These are phyloP conservation scores for Anser brachyrhynchus DNA, from an alignment of 2,113 vertebrate species.

Conservation along the genomic window DNA sequence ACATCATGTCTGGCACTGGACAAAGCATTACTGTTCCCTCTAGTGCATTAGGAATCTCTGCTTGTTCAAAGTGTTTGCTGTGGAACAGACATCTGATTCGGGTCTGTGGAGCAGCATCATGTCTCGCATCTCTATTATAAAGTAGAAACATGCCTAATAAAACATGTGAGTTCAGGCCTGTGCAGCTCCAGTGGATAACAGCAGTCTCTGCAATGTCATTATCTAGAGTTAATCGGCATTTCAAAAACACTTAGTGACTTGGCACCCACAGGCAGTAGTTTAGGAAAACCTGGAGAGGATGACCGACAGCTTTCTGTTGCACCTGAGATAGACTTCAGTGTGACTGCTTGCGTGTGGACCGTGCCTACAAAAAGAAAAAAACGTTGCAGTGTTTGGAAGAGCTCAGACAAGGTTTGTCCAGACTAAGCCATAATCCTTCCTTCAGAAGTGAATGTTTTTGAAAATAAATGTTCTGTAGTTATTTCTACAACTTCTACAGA, in stretches of 20 bases:
- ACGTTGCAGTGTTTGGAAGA: background rate
- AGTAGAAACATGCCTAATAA: background rate
- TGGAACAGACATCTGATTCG: background rate
- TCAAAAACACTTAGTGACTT: slow-evolving; percentile 17
- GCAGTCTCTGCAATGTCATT: slow-evolving; percentile 23
- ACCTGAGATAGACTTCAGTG: background rate
- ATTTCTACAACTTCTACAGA: background rate
- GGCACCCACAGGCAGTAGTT: background rate
- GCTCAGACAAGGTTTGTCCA: background rate
- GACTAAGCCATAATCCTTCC: background rate
- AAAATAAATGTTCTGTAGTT: background rate
- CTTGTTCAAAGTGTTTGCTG: background rate
- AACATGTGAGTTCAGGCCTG: background rate
- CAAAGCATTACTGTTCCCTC: background rate
- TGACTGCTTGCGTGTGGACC: background rate
- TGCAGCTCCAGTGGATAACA: background rate
- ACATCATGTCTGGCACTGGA: background rate
- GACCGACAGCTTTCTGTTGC: background rate
- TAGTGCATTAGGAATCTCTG: background rate
- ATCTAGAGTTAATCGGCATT: slow-evolving; percentile 4
- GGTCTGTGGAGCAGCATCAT: background rate
- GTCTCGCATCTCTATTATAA: background rate
- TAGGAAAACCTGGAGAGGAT: background rate
- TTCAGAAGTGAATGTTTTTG: background rate
- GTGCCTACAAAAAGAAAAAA: background rate